Base-by-base conservation (phyloP, 2,113 vertebrate genomes). In the Fregata magnificens region DNA sequence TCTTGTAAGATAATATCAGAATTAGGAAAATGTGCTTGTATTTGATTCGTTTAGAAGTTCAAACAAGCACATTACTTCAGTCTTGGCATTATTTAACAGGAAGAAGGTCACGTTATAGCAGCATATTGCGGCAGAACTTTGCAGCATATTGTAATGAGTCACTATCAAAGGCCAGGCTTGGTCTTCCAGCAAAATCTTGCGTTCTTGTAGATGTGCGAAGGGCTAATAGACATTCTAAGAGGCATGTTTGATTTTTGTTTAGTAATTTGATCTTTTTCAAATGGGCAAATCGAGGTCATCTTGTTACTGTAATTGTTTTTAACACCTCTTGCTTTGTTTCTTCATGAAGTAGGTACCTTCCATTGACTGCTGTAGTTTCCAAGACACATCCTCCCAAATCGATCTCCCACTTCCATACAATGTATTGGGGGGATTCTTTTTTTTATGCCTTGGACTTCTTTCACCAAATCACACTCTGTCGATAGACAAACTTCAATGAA, bases 1-100 rank as follows among this genome's bases (percentile, higher is more conserved):
- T 2, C 52, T 53, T 10, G 9, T 74, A 81, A 86, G 31, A 45
- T 78, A 86, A 78, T 53, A 78, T 12, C 28, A 76, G 69, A 95
- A 89, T 89, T 95, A 95, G 83, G 73, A 79, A 83, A 95, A 89
- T 11, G 17, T 72, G 25, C 80, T 87, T 89, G 73, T 61, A 91
- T 91, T 93, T 79, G 40, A 82, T 93, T 95, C 20, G 3, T 87
- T 86, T 91, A 89, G 76, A 89, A 84, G 61, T 88, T 91, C 13
- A 12, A 91, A 76, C 88, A 95, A 92, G 91, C 10, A 72, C 31
- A 29, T 86, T 91, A 86, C 40, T 87, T 61, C 73, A 85, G 25
- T 29, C 52, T 86, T 92, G 88, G 65, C 65, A 79, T 93, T 93
- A 82, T 79, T 86, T 93, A 91, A 89, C 40, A 66, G 58, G 73